A percentile compares a stretch with the other conserved stretches of the same genome.
Conservation (phyloP, 2,113 vertebrate genomes). For the Erinaceus europaeus region DNA sequence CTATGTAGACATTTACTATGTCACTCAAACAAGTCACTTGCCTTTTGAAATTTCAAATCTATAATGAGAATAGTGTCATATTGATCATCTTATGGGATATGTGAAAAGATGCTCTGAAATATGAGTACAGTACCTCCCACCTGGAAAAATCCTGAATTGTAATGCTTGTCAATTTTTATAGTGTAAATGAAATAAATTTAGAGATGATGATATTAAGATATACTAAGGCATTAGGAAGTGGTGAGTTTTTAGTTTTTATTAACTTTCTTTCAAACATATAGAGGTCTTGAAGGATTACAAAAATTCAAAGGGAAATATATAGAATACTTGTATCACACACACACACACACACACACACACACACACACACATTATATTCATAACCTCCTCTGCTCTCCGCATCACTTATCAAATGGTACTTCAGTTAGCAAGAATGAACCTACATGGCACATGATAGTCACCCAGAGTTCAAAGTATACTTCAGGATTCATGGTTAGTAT, state of each 20-base stretch:
- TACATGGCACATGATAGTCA: not conserved
- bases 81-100: not conserved
- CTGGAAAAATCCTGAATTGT: not conserved
- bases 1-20: not conserved
- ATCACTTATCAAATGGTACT: not conserved
- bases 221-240: not conserved
- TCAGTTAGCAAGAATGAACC: not conserved
- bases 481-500: not conserved
- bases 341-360: rapidly evolving
- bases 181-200: not conserved
- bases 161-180: not conserved
- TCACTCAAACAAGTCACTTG: not conserved
- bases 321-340: not conserved
- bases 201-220: not conserved
- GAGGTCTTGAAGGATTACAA: not conserved
- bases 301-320: not conserved
- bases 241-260: not conserved
- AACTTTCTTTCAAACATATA: not conserved
- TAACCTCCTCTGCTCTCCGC: not conserved
- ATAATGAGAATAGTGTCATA: not conserved
- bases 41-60: not conserved
- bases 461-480: not conserved
- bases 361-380: not conserved
- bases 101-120: not conserved
- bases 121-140: not conserved